A percentile compares a stretch with the other conserved stretches of the same genome.
These are phyloP conservation scores for Leptarthrus brevirostris DNA, from an alignment of 2,888 invertebrate genomes.

Conservation along the genomic window DNA sequence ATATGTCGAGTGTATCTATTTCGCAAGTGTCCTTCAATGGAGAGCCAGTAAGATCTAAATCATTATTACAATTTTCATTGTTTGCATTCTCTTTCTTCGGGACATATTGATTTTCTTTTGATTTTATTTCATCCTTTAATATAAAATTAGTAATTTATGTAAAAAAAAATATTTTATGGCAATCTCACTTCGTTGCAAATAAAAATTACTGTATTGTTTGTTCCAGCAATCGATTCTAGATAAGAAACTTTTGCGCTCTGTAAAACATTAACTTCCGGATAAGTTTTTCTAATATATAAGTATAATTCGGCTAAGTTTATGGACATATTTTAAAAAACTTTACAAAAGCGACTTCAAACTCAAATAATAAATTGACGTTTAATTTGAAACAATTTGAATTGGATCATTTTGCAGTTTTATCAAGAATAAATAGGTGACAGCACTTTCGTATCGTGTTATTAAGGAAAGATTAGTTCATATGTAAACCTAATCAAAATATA, in stretches of 20 bases:
- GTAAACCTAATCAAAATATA: too few relatives aligned
- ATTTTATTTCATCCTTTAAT: background rate
- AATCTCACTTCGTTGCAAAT: background rate
- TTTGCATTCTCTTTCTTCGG: background rate
- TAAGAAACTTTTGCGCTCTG: constrained; percentile 59
- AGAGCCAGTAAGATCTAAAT: constrained; percentile 64
- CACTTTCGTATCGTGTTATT: too few relatives aligned
- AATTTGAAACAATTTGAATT: background rate
- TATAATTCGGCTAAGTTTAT: constrained; percentile 63
- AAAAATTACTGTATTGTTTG: background rate
- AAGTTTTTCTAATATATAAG: constrained; percentile 60
- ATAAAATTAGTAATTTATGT: background rate
- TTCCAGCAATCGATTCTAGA: constrained; percentile 56
- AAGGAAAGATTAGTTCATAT: too few relatives aligned
- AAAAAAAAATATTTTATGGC: background rate
- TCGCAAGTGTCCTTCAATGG: constrained; percentile 65
- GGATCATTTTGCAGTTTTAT: background rate
- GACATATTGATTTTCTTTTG: background rate
- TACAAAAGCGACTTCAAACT: background rate
- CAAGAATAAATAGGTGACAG: background rate
- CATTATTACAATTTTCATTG: background rate
- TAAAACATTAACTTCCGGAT: constrained; percentile 58
- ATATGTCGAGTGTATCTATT: constrained; percentile 62
- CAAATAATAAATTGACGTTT: background rate
- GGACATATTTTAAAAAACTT: constrained; percentile 55